Evolutionary conservation across 2,797 vertebrate species (phyloP).

Genomic region (Moxostoma hubbsi): DNA sequence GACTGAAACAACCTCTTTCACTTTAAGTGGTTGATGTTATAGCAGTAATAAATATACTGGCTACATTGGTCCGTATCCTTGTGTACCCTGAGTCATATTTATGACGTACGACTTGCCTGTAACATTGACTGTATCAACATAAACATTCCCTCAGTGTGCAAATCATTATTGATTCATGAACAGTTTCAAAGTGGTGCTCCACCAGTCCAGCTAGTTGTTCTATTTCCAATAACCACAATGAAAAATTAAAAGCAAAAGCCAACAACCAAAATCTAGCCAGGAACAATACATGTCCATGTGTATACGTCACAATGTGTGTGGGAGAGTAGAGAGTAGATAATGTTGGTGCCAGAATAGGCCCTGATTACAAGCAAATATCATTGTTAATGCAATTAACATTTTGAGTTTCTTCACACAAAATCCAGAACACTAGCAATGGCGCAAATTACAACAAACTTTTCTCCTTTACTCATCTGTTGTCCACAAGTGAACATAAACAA

Average conservation of each 20-base stretch:
- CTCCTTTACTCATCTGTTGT: too few species aligned
- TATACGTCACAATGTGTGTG: not conserved
- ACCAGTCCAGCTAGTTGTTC: not conserved
- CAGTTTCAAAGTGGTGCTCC: not conserved
- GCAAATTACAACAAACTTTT: too few species aligned
- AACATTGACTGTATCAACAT: slow-evolving; percentile 19
- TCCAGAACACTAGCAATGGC: too few species aligned
- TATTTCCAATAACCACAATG: not conserved
- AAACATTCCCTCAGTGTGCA: not conserved
- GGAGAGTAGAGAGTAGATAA: too few species aligned
- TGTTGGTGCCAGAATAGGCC: too few species aligned
- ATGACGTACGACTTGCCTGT: slow-evolving; percentile 20
- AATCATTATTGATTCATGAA: not conserved
- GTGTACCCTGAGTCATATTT: not conserved
- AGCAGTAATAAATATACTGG: slow-evolving; percentile 21
- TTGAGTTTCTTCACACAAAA: too few species aligned
- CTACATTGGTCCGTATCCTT: not conserved
- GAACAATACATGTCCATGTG: not conserved
- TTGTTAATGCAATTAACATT: too few species aligned
- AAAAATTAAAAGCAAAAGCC: not conserved
- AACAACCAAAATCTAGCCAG: not conserved
- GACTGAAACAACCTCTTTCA: slow-evolving; percentile 31
- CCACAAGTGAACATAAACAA: too few species aligned
- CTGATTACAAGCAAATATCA: too few species aligned
- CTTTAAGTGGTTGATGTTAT: slow-evolving; percentile 23